Evolutionary conservation across 2,113 vertebrate species (phyloP), one percentile per base, ranked within the genome.

Genomic region (Gila orcuttii): DNA sequence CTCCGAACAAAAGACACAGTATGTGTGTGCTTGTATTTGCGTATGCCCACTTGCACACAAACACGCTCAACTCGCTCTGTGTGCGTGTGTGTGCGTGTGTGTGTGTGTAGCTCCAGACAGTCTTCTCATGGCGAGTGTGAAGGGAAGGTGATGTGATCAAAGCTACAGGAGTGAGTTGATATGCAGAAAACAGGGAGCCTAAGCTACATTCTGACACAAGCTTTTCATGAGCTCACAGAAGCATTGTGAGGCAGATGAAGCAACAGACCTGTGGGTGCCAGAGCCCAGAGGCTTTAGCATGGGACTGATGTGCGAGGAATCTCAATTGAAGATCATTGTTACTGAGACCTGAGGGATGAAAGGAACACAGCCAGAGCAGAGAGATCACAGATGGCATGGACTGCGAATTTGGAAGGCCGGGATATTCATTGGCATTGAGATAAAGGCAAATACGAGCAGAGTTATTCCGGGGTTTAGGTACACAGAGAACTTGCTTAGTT

Each of bases 291-390:
- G 87, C 83, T 90, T 83, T 89, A 78, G 83, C 84, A 66, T 64
- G 68, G 59, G 66, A 81, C 69, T 45, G 89, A 86, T 89, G 87
- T 87, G 83, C 78, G 62, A 78, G 52, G 89, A 91, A 91, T 91
- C 87, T 89, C 84, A 91, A 90, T 89, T 82, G 83, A 85, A 85
- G 85, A 89, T 90, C 84, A 85, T 86, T 89, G 89, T 86, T 87
- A 86, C 86, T 59, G 87, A 75, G 86, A 86, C 86, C 79, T 64
- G 39, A 64, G 86, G 86, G 76, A 80, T 86, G 75, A 85, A 90
- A 82, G 87, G 78, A 82, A 60, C 86, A 79, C 74, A 84, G 85
- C 75, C 55, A 36, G 80, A 81, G 74, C 52, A 59, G 36, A 68
- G 68, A 88, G 86, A 89, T 91, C 88, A 90, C 78, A 88, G 86